Percentiles rank a stretch among this genome's conserved stretches.
phyloP scores from a whole-genome alignment of 2,888 invertebrate genomes.

The Griposia aprilina region DNA sequence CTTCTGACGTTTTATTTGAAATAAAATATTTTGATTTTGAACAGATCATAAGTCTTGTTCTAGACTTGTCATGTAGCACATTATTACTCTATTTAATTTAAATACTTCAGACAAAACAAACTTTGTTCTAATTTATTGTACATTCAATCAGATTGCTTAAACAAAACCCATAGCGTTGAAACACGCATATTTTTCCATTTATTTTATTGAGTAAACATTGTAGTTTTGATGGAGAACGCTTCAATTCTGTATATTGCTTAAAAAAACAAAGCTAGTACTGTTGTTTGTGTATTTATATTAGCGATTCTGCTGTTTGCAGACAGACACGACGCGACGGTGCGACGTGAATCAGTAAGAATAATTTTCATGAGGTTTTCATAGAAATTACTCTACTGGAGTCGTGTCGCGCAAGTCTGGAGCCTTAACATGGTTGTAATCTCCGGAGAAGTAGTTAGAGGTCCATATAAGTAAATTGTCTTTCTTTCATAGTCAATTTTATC shows the following conservation, averaged over 20 bases:
- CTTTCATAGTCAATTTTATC: not conserved
- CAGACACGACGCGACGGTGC: no score
- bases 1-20: no score
- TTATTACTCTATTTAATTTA: not conserved
- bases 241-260: constrained; percentile 26
- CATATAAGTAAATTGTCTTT: not conserved
- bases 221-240: constrained; percentile 40
- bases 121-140: not conserved
- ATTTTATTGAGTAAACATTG: constrained; percentile 12
- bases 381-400: no score
- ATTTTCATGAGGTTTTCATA: no score
- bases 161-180: not conserved
- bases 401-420: no score
- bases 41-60: not conserved
- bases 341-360: no score
- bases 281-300: constrained; percentile 11
- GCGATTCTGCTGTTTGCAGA: not conserved
- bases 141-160: constrained; percentile 3
- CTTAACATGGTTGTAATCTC: no score
- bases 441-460: not conserved
- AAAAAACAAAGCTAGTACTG: constrained; percentile 17
- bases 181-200: constrained; percentile 12
- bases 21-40: no score
- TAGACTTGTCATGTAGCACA: not conserved
- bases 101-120: not conserved